Percentiles rank a stretch among this genome's conserved stretches.
These are phyloP conservation scores for Drosophila prolongata DNA, from an alignment of 2,888 invertebrate species.

Conservation along the genomic window DNA sequence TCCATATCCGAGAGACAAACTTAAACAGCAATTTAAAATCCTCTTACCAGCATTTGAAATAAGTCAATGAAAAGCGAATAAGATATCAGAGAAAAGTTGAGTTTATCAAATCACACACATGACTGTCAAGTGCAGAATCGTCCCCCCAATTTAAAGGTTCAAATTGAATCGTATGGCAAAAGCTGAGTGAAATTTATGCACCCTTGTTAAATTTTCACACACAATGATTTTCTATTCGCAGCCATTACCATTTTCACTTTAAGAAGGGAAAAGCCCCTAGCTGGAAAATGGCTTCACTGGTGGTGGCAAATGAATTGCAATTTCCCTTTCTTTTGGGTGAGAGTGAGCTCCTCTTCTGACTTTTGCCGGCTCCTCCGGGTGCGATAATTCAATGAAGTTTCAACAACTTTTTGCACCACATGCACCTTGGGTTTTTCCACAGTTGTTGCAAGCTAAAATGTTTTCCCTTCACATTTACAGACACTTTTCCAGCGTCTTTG, in stretches of 20 bases:
- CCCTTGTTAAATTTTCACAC: slow-evolving; percentile 49
- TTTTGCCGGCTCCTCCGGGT: slow-evolving; percentile 35
- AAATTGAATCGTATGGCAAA: slow-evolving; percentile 5
- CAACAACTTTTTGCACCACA: slow-evolving; percentile 49
- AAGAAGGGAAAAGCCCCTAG: slow-evolving; percentile 17
- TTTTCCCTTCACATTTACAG: slow-evolving; percentile 24
- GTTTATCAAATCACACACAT: slow-evolving; percentile 33
- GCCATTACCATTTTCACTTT: slow-evolving; percentile 37
- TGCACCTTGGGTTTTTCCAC: slow-evolving; percentile 22
- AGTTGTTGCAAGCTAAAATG: slow-evolving; percentile 21
- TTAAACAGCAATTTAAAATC: slow-evolving; percentile 49
- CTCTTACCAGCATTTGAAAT: slow-evolving; percentile 18
- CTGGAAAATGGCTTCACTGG: slow-evolving; percentile 24
- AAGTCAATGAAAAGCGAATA: slow-evolving; percentile 24
- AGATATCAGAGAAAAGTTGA: background rate
- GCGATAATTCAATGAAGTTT: slow-evolving; percentile 64
- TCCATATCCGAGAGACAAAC: slow-evolving; percentile 3
- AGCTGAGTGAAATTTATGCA: slow-evolving; percentile 35
- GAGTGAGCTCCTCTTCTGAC: slow-evolving; percentile 31
- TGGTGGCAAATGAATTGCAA: slow-evolving; percentile 36
- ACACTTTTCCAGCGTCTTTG: slow-evolving; percentile 28
- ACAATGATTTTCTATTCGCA: slow-evolving; percentile 29
- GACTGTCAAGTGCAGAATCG: slow-evolving; percentile 28
- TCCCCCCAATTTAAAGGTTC: slow-evolving; percentile 5
- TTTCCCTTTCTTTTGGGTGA: slow-evolving; percentile 39